Evolutionary conservation across 2,113 vertebrate species (phyloP).

Genomic region (Gobio gobio): DNA sequence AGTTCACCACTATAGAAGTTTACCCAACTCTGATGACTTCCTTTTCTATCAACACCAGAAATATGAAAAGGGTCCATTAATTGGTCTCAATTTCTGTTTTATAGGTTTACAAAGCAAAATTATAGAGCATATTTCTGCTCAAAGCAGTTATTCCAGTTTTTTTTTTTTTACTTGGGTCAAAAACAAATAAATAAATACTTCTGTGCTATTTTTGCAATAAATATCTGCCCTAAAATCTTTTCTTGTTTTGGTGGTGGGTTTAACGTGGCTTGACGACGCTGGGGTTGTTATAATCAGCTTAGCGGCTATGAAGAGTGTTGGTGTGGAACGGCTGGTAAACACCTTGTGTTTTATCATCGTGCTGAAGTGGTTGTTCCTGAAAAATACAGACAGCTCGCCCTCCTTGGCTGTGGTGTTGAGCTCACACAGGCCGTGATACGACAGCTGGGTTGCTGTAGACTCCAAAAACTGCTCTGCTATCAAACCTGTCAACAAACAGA

Average conservation of each 20-base stretch:
- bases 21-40: too few species aligned
- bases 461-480: slow-evolving; percentile 93
- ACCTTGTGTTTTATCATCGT: slow-evolving; percentile 95
- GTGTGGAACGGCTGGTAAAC: neutral
- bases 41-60: too few species aligned
- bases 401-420: slow-evolving; percentile 81
- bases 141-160: neutral
- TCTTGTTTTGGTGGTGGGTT: neutral
- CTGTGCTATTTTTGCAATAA: neutral
- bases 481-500: slow-evolving; percentile 75
- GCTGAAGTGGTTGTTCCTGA: slow-evolving; percentile 98
- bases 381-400: slow-evolving; percentile 90
- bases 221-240: neutral
- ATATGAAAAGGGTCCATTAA: too few species aligned
- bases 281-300: slow-evolving; percentile 20
- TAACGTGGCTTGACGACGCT: neutral
- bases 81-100: too few species aligned
- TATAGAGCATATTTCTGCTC: too few species aligned
- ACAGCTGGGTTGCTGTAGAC: slow-evolving; percentile 87
- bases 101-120: too few species aligned
- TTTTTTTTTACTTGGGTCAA: neutral
- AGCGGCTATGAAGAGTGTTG: neutral
- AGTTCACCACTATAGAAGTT: too few species aligned
- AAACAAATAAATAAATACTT: neutral
- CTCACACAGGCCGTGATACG: slow-evolving; percentile 91